Evolutionary conservation across 2,113 vertebrate species (phyloP).

Genomic region (Aythya baeri): DNA sequence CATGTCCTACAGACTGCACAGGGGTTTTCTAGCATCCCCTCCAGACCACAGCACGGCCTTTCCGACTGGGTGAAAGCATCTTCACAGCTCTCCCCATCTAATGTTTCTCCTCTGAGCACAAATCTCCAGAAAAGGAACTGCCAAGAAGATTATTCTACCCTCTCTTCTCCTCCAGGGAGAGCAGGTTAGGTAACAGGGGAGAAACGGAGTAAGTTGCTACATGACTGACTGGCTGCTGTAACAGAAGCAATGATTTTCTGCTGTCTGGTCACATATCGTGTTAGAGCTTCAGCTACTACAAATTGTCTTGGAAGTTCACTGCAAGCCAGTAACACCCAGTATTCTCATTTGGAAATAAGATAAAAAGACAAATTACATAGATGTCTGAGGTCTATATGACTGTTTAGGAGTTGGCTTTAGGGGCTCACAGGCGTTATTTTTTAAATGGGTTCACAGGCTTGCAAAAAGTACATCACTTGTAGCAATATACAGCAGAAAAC

Average conservation of each 20-base stretch:
- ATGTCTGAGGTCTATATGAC: not conserved
- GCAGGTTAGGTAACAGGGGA: not conserved
- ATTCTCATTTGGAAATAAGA: not conserved
- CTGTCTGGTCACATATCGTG: slow-evolving; percentile 11
- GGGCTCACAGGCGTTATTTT: not conserved
- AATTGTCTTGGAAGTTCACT: not conserved
- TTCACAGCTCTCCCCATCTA: not conserved
- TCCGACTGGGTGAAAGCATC: rapidly evolving
- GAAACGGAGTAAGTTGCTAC: not conserved
- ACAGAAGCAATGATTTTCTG: slow-evolving; percentile 23
- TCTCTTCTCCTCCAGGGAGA: not conserved
- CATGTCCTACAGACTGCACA: not conserved
- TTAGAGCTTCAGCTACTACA: not conserved
- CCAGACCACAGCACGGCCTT: not conserved
- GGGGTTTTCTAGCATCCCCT: not conserved
- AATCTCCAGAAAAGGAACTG: not conserved
- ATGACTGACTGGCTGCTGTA: not conserved
- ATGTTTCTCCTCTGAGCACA: not conserved
- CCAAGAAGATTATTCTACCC: not conserved
- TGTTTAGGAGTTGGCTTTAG: not conserved
- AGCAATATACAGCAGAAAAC: rapidly evolving
- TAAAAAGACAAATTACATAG: not conserved
- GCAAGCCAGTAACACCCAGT: not conserved
- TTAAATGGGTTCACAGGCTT: not conserved
- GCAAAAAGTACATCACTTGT: not conserved